A percentile compares a stretch with the other conserved stretches of the same genome.
These are phyloP conservation scores for Labeo catla DNA, from an alignment of 2,113 vertebrate genomes.

Conservation along the genomic window DNA sequence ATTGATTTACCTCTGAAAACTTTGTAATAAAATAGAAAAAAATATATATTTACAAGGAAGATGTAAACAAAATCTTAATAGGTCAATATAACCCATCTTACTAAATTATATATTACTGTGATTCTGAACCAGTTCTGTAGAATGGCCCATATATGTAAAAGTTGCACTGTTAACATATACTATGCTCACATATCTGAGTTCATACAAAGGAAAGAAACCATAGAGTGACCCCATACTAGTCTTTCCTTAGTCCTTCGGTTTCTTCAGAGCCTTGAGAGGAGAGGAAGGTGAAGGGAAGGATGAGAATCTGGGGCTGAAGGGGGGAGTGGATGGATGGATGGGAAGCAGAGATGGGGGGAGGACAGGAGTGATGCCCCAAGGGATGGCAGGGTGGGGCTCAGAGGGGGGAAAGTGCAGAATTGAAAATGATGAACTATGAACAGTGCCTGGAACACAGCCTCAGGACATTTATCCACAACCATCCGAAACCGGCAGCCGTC, in stretches of 20 bases:
- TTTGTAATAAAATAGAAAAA: too few species aligned
- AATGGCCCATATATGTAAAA: not conserved
- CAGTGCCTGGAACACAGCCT: slow-evolving; percentile 22
- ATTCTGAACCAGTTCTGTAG: too few species aligned
- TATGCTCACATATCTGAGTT: not conserved
- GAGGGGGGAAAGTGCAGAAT: slow-evolving; percentile 5
- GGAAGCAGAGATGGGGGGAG: not conserved
- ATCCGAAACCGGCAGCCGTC: not conserved
- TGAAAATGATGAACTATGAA: slow-evolving; percentile 41
- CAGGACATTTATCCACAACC: slow-evolving; percentile 17
- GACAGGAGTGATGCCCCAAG: not conserved
- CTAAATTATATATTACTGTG: too few species aligned
- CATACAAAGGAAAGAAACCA: not conserved
- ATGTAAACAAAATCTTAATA: too few species aligned
- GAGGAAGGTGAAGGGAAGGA: slow-evolving; percentile 7
- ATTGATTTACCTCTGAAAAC: too few species aligned
- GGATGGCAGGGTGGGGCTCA: not conserved
- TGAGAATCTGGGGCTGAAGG: not conserved
- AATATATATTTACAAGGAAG: too few species aligned
- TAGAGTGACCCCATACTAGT: not conserved
- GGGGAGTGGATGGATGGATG: slow-evolving; percentile 2
- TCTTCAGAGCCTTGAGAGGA: not conserved
- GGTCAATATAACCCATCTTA: too few species aligned
- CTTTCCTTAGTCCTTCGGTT: not conserved
- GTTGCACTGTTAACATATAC: not conserved